Conservation (phyloP, 2,113 vertebrate species). For the Dicaeum eximium region DNA sequence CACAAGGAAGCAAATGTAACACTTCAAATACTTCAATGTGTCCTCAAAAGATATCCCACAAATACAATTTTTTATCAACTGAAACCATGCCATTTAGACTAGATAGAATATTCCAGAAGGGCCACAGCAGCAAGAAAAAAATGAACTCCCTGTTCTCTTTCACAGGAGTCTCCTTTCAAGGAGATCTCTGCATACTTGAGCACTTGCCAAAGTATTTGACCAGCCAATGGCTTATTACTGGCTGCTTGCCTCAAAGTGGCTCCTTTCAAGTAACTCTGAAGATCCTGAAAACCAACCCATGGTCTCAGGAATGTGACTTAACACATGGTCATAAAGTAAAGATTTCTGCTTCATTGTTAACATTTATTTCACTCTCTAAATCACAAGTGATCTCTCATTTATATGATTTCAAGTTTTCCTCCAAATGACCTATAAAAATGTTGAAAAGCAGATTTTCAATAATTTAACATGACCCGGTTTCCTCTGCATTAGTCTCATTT, state of each 20-base stretch:
- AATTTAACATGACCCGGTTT: background rate
- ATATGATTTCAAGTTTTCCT: background rate
- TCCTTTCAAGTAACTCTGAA: background rate
- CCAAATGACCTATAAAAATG: background rate
- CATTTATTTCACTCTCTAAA: background rate
- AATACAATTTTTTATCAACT: background rate
- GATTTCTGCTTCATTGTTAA: background rate
- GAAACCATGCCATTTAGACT: background rate
- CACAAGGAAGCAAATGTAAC: background rate
- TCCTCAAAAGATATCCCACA: background rate
- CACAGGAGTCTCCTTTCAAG: background rate
- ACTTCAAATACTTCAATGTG: background rate
- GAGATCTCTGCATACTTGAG: background rate
- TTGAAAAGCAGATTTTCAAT: background rate
- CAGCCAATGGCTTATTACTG: background rate
- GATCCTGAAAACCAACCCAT: background rate
- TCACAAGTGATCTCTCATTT: background rate
- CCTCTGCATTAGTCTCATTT: background rate
- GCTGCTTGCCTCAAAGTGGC: background rate
- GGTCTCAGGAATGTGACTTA: background rate
- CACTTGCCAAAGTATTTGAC: background rate
- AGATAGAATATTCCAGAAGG: background rate
- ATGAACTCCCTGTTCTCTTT: background rate
- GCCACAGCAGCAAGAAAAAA: background rate
- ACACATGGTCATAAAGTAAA: background rate